These are phyloP conservation scores for Leptopilina syphax DNA, from an alignment of 2,888 invertebrate species.

Conservation along the genomic window DNA sequence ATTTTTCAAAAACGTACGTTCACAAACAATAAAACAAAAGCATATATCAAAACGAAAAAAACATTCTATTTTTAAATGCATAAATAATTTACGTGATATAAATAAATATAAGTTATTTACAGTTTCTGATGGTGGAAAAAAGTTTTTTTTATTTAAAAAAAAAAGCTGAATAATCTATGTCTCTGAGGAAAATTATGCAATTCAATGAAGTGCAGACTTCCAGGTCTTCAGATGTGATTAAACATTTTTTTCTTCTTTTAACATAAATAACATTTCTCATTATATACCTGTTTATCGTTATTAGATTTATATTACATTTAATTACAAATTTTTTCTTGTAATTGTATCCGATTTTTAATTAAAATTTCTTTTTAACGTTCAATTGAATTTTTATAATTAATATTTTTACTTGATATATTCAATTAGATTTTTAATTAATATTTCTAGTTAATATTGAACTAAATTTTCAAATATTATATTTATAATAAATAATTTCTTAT, in stretches of 20 bases:
- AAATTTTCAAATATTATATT: too few relatives aligned
- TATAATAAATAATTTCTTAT: too few relatives aligned
- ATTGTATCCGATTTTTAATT: too few relatives aligned
- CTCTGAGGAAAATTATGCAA: constrained; percentile 12
- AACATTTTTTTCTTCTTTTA: neutral
- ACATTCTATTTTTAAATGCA: neutral
- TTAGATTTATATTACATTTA: neutral
- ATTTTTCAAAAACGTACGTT: too few relatives aligned
- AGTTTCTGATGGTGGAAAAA: neutral
- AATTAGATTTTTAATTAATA: too few relatives aligned
- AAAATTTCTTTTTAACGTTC: too few relatives aligned
- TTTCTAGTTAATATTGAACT: too few relatives aligned
- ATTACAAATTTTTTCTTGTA: neutral
- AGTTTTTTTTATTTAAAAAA: neutral
- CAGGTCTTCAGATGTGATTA: constrained; percentile 18
- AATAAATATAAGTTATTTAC: neutral
- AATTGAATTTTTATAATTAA: neutral
- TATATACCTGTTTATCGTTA: neutral
- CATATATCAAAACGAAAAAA: neutral
- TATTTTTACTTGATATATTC: too few relatives aligned
- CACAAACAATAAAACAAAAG: too few relatives aligned
- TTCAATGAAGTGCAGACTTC: constrained; percentile 15
- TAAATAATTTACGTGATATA: neutral
- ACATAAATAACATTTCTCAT: constrained; percentile 1
- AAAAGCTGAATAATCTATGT: neutral